These are phyloP conservation scores for Paraescarpia echinospica DNA, from an alignment of 1,140 invertebrate genomes.

Conservation along the genomic window DNA sequence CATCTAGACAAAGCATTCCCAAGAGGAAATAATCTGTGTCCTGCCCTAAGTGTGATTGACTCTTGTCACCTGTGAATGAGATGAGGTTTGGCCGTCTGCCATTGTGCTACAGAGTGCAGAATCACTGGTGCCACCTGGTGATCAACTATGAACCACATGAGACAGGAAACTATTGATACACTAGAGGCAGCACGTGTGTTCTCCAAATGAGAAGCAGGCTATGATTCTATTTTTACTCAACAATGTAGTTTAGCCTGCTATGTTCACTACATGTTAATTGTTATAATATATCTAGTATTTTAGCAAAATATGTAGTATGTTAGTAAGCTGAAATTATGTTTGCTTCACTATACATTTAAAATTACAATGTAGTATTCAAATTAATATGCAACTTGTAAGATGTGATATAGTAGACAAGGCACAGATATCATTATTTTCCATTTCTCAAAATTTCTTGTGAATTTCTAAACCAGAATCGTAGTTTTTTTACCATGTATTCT, in stretches of 20 bases:
- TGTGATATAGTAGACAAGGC: not conserved
- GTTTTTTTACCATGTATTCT: not conserved
- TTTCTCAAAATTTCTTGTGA: not conserved
- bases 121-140: not conserved
- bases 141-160: not conserved
- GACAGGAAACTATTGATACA: not conserved
- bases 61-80: not conserved
- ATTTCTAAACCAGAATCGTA: not conserved
- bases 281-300: not conserved
- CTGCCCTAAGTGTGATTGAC: not conserved
- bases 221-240: not conserved
- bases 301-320: not conserved
- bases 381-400: not conserved
- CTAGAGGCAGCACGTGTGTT: not conserved
- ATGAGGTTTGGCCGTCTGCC: no score
- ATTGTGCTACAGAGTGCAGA: not conserved
- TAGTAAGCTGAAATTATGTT: not conserved
- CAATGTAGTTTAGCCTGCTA: not conserved
- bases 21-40: not conserved
- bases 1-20: not conserved
- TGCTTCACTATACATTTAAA: not conserved
- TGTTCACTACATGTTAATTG: not conserved
- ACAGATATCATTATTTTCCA: not conserved
- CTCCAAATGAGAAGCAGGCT: not conserved
- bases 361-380: not conserved